These are phyloP conservation scores for Drosophila ananassae DNA, from an alignment of 1,140 invertebrate species.

Conservation along the genomic window DNA sequence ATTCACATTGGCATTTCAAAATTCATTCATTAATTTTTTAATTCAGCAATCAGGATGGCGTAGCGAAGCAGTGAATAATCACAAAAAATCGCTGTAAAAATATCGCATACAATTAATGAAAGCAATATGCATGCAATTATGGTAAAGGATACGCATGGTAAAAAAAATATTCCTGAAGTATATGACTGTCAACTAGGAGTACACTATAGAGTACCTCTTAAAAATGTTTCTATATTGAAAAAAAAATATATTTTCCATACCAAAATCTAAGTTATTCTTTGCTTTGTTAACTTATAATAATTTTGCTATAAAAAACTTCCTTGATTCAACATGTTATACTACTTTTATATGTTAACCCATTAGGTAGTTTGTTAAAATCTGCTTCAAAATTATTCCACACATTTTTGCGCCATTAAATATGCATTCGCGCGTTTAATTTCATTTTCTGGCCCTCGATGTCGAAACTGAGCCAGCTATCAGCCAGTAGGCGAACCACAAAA, in stretches of 20 bases:
- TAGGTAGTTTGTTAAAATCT: slow-evolving; percentile 8
- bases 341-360: background rate
- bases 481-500: slow-evolving; percentile 11
- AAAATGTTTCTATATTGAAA: too few species aligned
- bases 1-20: slow-evolving; percentile 40
- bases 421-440: slow-evolving; percentile 44
- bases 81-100: slow-evolving; percentile 17
- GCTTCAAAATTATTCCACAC: slow-evolving; percentile 32
- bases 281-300: too few species aligned
- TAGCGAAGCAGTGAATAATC: slow-evolving; percentile 5
- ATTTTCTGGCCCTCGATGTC: slow-evolving; percentile 29
- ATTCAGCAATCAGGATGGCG: slow-evolving; percentile 41
- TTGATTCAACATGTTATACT: too few species aligned
- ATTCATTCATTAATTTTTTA: slow-evolving; percentile 50
- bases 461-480: slow-evolving; percentile 15
- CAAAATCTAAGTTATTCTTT: too few species aligned
- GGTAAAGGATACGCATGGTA: background rate
- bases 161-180: background rate
- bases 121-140: slow-evolving; percentile 23
- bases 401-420: slow-evolving; percentile 50
- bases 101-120: slow-evolving; percentile 24
- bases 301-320: background rate
- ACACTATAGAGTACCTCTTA: background rate
- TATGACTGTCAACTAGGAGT: background rate
- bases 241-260: too few species aligned